Evolutionary conservation across 2,113 vertebrate species (phyloP), one percentile per base, ranked within the genome.

Genomic region (Sylvilagus bachmani): DNA sequence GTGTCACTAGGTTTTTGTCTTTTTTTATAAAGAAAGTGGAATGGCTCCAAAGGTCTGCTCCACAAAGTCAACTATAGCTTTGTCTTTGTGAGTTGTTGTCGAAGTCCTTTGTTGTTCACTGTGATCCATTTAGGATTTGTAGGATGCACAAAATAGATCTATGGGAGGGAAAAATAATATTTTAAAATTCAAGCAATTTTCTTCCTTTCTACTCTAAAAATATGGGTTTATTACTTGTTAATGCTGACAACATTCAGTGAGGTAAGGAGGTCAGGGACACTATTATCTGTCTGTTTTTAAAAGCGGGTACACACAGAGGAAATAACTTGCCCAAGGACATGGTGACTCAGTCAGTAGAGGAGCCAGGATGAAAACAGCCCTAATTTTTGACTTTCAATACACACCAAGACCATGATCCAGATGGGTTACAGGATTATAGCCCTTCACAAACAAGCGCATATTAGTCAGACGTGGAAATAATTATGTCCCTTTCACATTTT

Each of bases 401-500:
- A 79, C 94, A 95, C 51, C 31, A 86, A 89, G 96, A 86, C 92
- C 92, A 77, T 77, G 92, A 83, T 90, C 96, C 95, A 96, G 92
- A 94, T 74, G 89, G 92, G 92, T 95, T 92, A 91, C 17, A 55
- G 96, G 83, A 95, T 88, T 78, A 88, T 5, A 80, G 94, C 33
- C 79, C 75, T 95, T 94, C 66, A 86, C 95, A 97, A 97, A 96
- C 90, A 96, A 97, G 93, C 0, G 1, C 36, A 22, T 89, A 88
- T 78, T 93, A 95, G 67, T 97, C 91, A 97, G 96, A 66, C 4
- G 62, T 97, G 92, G 97, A 98, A 97, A 98, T 84, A 96, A 96
- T 94, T 70, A 98, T 95, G 85, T 84, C 0, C 62, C 31, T 83
- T 91, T 96, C 92, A 67, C 91, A 93, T 73, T 96, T 53, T 96